phyloP scores from a whole-genome alignment of 2,113 vertebrate species.

The Polypterus bichir region DNA sequence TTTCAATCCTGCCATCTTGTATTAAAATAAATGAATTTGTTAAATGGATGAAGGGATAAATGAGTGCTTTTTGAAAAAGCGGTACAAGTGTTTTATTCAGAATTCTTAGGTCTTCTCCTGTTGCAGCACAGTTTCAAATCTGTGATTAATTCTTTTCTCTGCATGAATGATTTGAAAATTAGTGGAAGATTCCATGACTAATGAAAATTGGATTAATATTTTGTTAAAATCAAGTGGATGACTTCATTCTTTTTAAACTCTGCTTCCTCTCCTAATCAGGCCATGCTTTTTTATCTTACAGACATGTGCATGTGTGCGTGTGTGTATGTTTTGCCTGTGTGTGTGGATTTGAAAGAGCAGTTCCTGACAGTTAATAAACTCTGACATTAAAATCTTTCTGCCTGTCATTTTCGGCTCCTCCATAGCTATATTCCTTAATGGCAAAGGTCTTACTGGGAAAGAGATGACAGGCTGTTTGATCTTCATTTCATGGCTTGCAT shows the following conservation, averaged over 20 bases:
- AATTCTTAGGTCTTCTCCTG: too few species aligned
- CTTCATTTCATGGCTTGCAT: neutral
- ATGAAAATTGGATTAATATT: too few species aligned
- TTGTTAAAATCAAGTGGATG: too few species aligned
- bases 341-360: constrained; percentile 12
- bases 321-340: neutral
- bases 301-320: constrained; percentile 8
- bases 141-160: too few species aligned
- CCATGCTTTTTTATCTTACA: constrained; percentile 9
- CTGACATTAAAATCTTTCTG: constrained; percentile 21
- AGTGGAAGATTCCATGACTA: too few species aligned
- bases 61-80: too few species aligned
- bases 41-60: too few species aligned
- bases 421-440: constrained; percentile 12
- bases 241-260: constrained; percentile 3
- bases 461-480: constrained; percentile 7
- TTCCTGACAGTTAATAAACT: constrained; percentile 19
- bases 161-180: too few species aligned
- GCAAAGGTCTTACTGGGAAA: constrained; percentile 5
- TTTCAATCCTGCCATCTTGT: too few species aligned
- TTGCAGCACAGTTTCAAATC: too few species aligned
- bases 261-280: constrained; percentile 9
- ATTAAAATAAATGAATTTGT: too few species aligned
- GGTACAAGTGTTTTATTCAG: too few species aligned
- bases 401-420: constrained; percentile 13